Base-by-base conservation (phyloP, 2,888 invertebrate species). In the Sinodicranocentrus sp. region DNA sequence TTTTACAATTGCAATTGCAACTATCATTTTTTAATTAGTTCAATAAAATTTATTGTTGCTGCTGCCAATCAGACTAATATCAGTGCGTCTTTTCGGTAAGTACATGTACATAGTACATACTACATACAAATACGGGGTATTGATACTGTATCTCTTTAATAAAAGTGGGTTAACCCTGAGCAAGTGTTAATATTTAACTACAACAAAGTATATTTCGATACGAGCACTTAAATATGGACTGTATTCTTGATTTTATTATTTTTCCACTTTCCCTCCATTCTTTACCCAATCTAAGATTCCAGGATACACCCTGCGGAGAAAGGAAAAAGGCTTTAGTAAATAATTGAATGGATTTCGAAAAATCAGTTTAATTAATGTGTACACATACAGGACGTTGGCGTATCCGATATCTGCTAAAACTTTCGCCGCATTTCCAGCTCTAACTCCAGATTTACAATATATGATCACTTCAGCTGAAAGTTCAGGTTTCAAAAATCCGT, bases 401-500 rank as follows among this genome's bases (percentile, higher is more conserved):
- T 82, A 88, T 21, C 87, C 86, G 8, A 73, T 44, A 21, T 78
- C 72, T 10, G 43, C n/a, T 10, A 88, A 68, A 21, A 77, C 68
- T 15, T 80, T 71, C 2, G 88, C 88, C 17, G 79, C 86, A 26
- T 76, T 82, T 13, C 59, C 63, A 3, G 88, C 87, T 23, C 86
- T 48, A 10, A 70, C 67, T 21, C 88, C 88, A 19, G 77, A 71
- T 57, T 84, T 85, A 25, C 87, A 87, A 68, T 87, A 85, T 10
- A 80, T 68, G 19, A 85, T 54, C 17, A 88, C 82, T 6, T 65
- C 68, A 10, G 84, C 71, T 13, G 76, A 48, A 13, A 54, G 33
- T 23, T 68, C 21, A 13, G 89, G 89, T 52, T 89, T 89, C 15
- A 73, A 19, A 39, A 84, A 83, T 6, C 87, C 87, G 61, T 84